Base-by-base conservation (phyloP, 2,113 vertebrate genomes). In the Sorex fumeus region DNA sequence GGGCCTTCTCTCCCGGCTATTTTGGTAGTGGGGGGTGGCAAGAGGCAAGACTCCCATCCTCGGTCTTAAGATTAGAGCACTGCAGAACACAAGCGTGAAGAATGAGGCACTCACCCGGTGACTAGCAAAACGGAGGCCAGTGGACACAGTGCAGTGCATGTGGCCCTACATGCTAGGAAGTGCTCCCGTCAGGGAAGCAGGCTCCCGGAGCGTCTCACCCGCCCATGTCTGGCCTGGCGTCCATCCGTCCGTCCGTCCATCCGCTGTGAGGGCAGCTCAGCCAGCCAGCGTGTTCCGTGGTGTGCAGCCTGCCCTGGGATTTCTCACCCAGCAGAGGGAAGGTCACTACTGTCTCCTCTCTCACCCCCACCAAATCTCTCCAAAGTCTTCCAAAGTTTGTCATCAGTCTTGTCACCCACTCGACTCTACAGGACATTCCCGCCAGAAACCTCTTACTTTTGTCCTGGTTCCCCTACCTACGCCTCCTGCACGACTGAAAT, bases 261-360 rank as follows among this genome's bases (percentile, higher is more conserved):
- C 47, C 47, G 47, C 10, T 50, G 47, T 50, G 47, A 50, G 10
- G 40, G 47, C 47, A 50, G 47, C 47, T 50, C 47, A 50, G 47
- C 47, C 9, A 10, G 47, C 47, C 47, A 50, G 47, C 47, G 13
- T 50, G 47, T 13, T 50, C 47, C 40, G 40, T 50, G 47, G 13
- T 9, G 47, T 9, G 13, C 47, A 50, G 47, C 47, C 47, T 10
- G 47, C 9, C 47, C 87, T 4, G 40, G 81, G 50, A 71, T 77
- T 91, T 53, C 74, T 91, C 94, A 93, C 32, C 47, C 21, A 95
- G 93, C 45, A 27, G 75, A 47, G 64, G 60, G 57, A 93, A 60
- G 88, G 92, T 64, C 30, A 21, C 67, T 50, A 71, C 80, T 8
- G 15, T 40, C 1, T 36, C 28, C 75, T 30, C 45, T 93, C 57